Conservation (phyloP, 2,797 vertebrate genomes). For the Petrocephalus schoutedeni region DNA sequence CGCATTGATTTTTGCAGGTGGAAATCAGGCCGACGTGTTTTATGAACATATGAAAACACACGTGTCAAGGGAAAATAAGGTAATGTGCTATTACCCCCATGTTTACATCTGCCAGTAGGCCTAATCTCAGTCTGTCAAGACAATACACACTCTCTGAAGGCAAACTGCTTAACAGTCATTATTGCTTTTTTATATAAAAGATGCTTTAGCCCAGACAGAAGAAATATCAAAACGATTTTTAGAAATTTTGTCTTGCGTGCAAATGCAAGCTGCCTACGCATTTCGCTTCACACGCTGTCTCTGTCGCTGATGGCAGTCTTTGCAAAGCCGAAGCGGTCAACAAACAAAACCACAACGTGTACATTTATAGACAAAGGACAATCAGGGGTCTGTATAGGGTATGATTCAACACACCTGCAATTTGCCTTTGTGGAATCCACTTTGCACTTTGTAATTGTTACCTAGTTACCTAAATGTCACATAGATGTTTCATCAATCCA, state of each 20-base stretch:
- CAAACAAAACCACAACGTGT: neutral
- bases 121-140: neutral
- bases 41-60: constrained; percentile 53
- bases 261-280: neutral
- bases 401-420: neutral
- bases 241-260: neutral
- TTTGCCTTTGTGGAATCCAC: neutral
- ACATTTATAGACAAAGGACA: neutral
- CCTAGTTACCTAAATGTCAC: no score
- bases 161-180: neutral
- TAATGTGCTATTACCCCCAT: neutral
- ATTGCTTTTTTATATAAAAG: neutral
- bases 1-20: constrained; percentile 27
- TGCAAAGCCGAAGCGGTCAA: constrained; percentile 16
- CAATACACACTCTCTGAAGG: neutral
- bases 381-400: neutral
- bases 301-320: neutral
- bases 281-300: neutral
- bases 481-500: no score
- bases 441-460: no score
- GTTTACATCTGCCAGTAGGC: neutral
- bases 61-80: constrained; percentile 26
- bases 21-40: constrained; percentile 28
- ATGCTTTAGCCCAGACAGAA: neutral
- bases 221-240: neutral